Evolutionary conservation across 2,888 invertebrate species (phyloP).

Genomic region (Rhyacophila evoluta): DNA sequence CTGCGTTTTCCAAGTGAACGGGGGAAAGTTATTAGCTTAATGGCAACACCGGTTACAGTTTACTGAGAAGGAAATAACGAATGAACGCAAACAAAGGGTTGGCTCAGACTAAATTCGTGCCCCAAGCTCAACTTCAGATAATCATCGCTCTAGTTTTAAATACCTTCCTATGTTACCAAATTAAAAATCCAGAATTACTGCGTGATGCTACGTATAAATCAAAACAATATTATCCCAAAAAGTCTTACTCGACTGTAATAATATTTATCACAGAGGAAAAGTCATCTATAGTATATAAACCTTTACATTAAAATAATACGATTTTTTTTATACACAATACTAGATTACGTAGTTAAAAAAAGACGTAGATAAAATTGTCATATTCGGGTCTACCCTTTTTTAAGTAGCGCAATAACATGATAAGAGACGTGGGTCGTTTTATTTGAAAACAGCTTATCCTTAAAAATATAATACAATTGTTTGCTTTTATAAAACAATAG

Average conservation of each 20-base stretch:
- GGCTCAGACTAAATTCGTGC: not conserved
- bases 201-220: too few species aligned
- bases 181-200: not conserved
- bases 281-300: not conserved
- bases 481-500: not conserved
- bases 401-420: too few species aligned
- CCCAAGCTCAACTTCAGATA: not conserved
- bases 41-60: slow-evolving; percentile 19
- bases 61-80: not conserved
- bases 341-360: too few species aligned
- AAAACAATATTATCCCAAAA: too few species aligned
- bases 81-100: slow-evolving; percentile 7
- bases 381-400: too few species aligned
- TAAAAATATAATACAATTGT: not conserved
- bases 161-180: not conserved
- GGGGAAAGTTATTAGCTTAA: slow-evolving; percentile 22
- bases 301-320: not conserved
- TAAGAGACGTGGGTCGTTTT: not conserved
- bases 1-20: not conserved
- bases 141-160: not conserved
- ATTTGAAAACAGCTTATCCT: not conserved
- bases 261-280: too few species aligned
- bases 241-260: too few species aligned
- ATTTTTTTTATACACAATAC: not conserved
- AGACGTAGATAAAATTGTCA: not conserved